Evolutionary conservation across 2,888 invertebrate genomes (phyloP).

Genomic region (Acanthosepion pharaonis): DNA sequence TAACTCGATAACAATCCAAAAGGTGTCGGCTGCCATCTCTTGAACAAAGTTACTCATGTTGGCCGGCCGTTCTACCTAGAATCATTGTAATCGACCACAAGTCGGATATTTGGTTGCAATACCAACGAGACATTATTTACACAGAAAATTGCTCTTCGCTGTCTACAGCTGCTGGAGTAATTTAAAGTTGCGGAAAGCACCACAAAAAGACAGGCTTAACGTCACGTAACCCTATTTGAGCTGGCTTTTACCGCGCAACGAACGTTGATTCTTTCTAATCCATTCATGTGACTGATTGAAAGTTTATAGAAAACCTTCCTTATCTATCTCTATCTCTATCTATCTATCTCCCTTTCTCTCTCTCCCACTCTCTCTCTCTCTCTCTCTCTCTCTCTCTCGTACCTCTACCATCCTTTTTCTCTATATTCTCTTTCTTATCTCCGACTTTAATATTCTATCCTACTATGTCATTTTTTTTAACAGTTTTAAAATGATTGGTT

Average conservation of each 20-base stretch:
- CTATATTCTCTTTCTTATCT: neutral
- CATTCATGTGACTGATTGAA: neutral
- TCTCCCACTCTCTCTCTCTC: neutral
- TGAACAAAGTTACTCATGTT: neutral
- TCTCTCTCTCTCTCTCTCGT: too few relatives aligned
- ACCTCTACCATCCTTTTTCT: neutral
- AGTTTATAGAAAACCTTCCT: neutral
- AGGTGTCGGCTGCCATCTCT: neutral
- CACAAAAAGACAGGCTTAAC: neutral
- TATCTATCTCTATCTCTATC: neutral
- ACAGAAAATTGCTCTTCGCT: neutral
- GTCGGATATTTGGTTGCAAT: neutral
- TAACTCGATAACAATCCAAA: neutral
- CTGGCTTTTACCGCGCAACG: neutral
- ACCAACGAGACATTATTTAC: neutral
- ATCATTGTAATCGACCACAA: slow-evolving; percentile 17
- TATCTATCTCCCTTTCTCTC: neutral
- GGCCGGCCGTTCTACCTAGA: neutral
- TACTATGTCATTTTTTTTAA: neutral
- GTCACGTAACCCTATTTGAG: slow-evolving; percentile 1
- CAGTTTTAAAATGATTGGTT: slow-evolving; percentile 33
- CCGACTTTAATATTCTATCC: neutral
- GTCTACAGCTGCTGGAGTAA: neutral
- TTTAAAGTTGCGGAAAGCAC: neutral
- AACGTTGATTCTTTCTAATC: neutral